Evolutionary conservation across 2,113 vertebrate species (phyloP).

Genomic region (Passerina amoena): DNA sequence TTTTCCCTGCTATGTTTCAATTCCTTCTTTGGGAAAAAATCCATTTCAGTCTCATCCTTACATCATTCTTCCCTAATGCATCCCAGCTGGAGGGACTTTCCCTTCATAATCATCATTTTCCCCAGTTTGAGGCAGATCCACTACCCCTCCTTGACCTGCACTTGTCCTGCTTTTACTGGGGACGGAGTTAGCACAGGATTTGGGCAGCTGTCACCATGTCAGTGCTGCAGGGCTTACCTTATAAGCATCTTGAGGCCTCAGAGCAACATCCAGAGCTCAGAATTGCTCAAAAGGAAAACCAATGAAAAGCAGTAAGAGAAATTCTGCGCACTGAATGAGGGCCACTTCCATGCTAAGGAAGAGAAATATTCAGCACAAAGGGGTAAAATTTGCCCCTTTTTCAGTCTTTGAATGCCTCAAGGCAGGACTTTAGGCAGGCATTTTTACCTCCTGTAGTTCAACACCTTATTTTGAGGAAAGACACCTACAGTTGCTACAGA

Average conservation of each 20-base stretch:
- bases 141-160: not conserved
- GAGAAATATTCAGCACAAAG: not conserved
- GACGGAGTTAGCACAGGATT: not conserved
- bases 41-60: constrained; percentile 28
- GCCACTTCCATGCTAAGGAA: not conserved
- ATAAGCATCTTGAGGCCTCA: not conserved
- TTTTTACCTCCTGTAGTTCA: not conserved
- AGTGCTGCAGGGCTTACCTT: not conserved
- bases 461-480: not conserved
- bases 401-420: not conserved
- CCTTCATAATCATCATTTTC: not conserved
- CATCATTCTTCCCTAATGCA: constrained; percentile 34
- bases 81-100: constrained; percentile 48
- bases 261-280: not conserved
- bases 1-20: not conserved
- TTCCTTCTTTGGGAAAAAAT: constrained; percentile 65
- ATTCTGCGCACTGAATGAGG: not conserved
- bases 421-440: not conserved
- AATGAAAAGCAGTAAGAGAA: not conserved
- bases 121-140: not conserved
- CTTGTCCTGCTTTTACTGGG: not conserved
- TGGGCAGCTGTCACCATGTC: not conserved
- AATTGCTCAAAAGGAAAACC: not conserved
- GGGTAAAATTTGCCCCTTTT: not conserved
- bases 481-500: not conserved